Conservation (phyloP, 2,888 invertebrate genomes). For the Pomacea canaliculata region DNA sequence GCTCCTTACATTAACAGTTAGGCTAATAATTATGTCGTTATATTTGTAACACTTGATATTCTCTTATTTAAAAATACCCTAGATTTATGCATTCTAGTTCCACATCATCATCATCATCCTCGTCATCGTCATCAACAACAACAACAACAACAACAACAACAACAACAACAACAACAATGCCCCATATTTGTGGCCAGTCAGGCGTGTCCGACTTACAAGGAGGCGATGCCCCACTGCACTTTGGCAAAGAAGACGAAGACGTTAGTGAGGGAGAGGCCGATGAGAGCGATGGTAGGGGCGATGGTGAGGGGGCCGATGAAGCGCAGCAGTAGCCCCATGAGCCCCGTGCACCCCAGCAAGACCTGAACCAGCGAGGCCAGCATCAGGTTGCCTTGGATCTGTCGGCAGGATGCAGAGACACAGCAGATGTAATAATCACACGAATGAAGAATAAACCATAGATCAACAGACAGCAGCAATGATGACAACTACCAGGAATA, state of each 20-base stretch:
- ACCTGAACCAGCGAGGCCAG: slow-evolving; percentile 54
- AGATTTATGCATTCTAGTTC: too few species aligned
- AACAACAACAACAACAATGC: too few species aligned
- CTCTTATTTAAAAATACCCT: too few species aligned
- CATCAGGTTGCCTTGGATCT: slow-evolving; percentile 58
- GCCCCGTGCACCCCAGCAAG: slow-evolving; percentile 50
- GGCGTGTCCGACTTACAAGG: neutral
- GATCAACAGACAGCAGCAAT: too few species aligned
- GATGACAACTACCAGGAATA: too few species aligned
- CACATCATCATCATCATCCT: neutral
- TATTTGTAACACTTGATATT: too few species aligned
- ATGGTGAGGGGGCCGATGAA: slow-evolving; percentile 86
- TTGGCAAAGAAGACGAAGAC: slow-evolving; percentile 84
- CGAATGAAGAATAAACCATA: too few species aligned
- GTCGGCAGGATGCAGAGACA: neutral
- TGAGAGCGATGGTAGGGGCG: slow-evolving; percentile 85
- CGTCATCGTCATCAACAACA: neutral
- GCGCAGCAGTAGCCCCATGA: slow-evolving; percentile 48
- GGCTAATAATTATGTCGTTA: too few species aligned
- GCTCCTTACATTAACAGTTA: too few species aligned
- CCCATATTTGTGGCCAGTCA: neutral
- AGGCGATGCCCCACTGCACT: slow-evolving; percentile 85
- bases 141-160: too few species aligned
- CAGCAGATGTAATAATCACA: too few species aligned
- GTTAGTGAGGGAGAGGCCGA: slow-evolving; percentile 78